A percentile compares a stretch with the other conserved stretches of the same genome.
Evolutionary conservation across 2,797 vertebrate genomes (phyloP).

Genomic region (Myripristis murdjan): DNA sequence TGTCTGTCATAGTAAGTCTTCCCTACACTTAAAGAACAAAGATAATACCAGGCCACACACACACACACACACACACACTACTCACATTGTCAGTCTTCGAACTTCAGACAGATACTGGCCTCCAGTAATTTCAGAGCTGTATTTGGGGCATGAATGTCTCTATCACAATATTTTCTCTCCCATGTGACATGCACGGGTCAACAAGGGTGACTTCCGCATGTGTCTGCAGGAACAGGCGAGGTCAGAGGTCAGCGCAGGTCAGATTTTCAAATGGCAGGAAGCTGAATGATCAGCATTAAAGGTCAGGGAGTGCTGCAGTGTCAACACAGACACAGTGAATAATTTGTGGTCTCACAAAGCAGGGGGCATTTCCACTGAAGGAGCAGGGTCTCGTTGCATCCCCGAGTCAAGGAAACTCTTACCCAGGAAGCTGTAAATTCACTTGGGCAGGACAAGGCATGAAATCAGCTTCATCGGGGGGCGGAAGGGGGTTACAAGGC

Average conservation of each 20-base stretch:
- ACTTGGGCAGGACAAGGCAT: too few relatives aligned
- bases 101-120: conserved; percentile 13
- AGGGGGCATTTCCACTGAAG: background rate
- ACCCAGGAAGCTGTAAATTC: conserved; percentile 71
- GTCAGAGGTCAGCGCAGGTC: conserved; percentile 62
- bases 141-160: conserved; percentile 34
- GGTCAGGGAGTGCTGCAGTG: conserved; percentile 67
- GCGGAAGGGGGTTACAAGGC: conserved; percentile 39
- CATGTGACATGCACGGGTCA: conserved; percentile 45
- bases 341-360: conserved; percentile 50
- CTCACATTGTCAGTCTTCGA: conserved; percentile 1
- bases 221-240: conserved; percentile 48
- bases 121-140: background rate
- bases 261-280: conserved; percentile 65
- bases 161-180: conserved; percentile 46
- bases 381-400: conserved; percentile 10
- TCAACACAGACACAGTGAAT: conserved; percentile 64
- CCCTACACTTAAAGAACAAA: background rate
- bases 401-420: background rate
- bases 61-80: conserved; percentile 9
- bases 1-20: conserved; percentile 87
- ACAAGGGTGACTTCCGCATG: conserved; percentile 58
- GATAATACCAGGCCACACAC: too few relatives aligned
- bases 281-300: conserved; percentile 65
- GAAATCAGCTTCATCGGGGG: too few relatives aligned